Evolutionary conservation across 2,797 vertebrate species (phyloP).

Genomic region (Lagorchestes hirsutus): DNA sequence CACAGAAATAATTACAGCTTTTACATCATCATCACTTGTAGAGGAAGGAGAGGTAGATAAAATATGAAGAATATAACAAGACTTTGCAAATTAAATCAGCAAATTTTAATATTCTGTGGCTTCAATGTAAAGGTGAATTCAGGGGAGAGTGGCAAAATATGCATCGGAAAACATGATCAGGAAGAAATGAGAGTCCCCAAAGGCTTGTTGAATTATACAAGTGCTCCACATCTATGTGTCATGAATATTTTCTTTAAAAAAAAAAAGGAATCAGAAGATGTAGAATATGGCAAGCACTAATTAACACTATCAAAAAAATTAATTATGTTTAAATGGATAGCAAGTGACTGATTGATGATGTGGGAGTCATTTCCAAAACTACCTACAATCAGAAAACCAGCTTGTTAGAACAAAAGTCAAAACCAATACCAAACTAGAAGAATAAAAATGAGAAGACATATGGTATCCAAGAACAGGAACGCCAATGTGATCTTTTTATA

Average conservation of each 20-base stretch:
- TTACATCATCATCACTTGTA: neutral
- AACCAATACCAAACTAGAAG: neutral
- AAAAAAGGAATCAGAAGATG: neutral
- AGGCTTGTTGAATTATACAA: neutral
- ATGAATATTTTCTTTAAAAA: neutral
- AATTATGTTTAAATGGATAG: neutral
- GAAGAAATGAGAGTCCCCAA: neutral
- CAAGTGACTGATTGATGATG: neutral
- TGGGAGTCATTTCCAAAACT: neutral
- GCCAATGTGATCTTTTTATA: neutral
- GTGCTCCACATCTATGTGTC: neutral
- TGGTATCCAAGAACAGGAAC: neutral
- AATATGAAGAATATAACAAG: neutral
- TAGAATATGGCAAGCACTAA: neutral
- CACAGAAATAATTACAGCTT: neutral
- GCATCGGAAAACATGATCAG: neutral
- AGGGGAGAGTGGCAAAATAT: neutral
- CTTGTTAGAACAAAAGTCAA: neutral
- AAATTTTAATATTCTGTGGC: neutral
- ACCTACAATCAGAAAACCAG: neutral
- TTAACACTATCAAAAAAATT: neutral
- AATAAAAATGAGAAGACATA: neutral
- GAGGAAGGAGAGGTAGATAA: neutral
- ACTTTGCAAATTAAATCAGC: neutral
- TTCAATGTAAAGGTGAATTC: neutral